Conservation (phyloP, 1,140 invertebrate species). For the Nomia melanderi region DNA sequence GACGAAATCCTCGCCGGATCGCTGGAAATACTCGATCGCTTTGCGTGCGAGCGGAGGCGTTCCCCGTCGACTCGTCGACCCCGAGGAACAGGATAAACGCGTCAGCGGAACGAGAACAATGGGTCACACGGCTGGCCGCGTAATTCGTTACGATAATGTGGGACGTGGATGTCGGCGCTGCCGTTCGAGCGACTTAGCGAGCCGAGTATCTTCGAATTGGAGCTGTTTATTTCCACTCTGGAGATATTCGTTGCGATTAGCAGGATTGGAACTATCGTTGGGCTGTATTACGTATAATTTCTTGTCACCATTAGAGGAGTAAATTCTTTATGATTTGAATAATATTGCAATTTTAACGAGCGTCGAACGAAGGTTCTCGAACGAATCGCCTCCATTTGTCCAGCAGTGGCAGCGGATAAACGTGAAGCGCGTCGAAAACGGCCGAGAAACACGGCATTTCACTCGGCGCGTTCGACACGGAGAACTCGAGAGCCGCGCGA, state of each 20-base stretch:
- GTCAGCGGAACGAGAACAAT: conserved; percentile 13
- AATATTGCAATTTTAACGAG: not conserved
- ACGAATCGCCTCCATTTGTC: conserved; percentile 5
- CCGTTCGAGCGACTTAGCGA: no score
- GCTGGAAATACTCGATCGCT: not conserved
- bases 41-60: not conserved
- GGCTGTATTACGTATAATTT: no score
- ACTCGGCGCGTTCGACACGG: conserved; percentile 12
- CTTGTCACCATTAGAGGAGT: no score
- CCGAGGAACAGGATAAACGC: not conserved
- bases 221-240: no score
- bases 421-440: no score
- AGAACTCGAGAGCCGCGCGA: not conserved
- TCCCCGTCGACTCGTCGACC: not conserved
- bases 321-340: no score
- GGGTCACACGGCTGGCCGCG: conserved; percentile 7
- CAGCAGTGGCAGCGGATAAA: no score
- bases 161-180: not conserved
- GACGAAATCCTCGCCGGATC: no score
- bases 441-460: conserved; percentile 51
- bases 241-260: no score
- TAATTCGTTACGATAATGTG: conserved; percentile 12
- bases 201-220: no score
- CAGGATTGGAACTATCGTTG: no score
- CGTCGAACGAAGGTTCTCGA: not conserved